Evolutionary conservation across 2,888 invertebrate genomes (phyloP).

Genomic region (Lapara coniferarum): DNA sequence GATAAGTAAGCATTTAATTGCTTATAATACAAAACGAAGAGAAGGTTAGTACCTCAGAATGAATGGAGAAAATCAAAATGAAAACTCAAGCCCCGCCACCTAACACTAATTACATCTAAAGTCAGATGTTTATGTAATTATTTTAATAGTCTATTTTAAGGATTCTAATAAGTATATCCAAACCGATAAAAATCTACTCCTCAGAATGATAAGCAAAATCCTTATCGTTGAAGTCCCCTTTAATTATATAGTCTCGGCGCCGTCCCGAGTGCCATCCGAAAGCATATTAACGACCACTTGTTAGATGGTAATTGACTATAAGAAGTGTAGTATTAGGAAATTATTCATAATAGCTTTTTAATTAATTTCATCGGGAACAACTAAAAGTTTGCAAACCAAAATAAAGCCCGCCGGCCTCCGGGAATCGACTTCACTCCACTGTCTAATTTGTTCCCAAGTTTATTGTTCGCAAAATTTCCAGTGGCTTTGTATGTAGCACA

Average conservation of each 20-base stretch:
- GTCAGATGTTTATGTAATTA: too few relatives aligned
- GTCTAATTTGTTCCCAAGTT: slow-evolving; percentile 67
- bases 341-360: slow-evolving; percentile 60
- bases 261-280: neutral
- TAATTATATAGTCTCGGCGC: neutral
- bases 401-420: slow-evolving; percentile 54
- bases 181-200: neutral
- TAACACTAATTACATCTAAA: too few relatives aligned
- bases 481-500: slow-evolving; percentile 61
- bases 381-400: slow-evolving; percentile 61
- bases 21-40: too few relatives aligned
- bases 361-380: slow-evolving; percentile 63
- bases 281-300: slow-evolving; percentile 12
- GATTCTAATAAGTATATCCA: too few relatives aligned
- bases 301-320: slow-evolving; percentile 51
- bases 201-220: neutral
- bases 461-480: slow-evolving; percentile 62
- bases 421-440: slow-evolving; percentile 51
- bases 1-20: too few relatives aligned
- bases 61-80: too few relatives aligned
- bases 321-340: slow-evolving; percentile 55
- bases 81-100: too few relatives aligned
- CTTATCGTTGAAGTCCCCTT: neutral
- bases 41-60: too few relatives aligned
- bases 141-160: too few relatives aligned